Conservation (phyloP, 2,888 invertebrate genomes). For the Pharmacophagus antenor region DNA sequence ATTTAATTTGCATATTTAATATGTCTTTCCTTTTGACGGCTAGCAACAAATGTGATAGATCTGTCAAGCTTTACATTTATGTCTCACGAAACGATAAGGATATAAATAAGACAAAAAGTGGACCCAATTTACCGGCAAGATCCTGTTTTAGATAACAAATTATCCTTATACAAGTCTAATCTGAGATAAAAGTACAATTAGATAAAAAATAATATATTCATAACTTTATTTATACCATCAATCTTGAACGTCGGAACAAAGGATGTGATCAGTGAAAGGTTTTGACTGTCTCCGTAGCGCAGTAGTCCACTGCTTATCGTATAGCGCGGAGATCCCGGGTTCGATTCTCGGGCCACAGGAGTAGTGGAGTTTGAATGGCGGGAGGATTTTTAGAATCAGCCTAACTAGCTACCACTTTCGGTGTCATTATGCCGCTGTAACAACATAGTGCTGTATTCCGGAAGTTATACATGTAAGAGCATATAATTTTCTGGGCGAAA, state of each 20-base stretch:
- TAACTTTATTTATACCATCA: constrained; percentile 75
- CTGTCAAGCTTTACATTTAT: constrained; percentile 26
- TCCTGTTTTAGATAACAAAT: constrained; percentile 66
- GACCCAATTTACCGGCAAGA: constrained; percentile 59
- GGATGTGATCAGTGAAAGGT: constrained; percentile 37
- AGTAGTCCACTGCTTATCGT: no score
- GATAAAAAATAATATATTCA: constrained; percentile 73
- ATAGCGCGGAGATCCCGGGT: no score
- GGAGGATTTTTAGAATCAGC: no score
- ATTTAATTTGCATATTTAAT: constrained; percentile 15
- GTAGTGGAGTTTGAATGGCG: no score
- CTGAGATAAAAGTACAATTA: constrained; percentile 68
- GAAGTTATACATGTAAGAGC: no score
- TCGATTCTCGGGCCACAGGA: no score
- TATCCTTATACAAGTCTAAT: constrained; percentile 73
- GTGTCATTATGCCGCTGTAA: no score
- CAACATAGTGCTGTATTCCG: no score
- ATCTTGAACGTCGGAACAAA: constrained; percentile 65
- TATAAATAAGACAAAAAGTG: constrained; percentile 28
- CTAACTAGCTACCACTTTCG: no score
- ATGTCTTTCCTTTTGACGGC: background rate
- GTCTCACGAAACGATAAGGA: constrained; percentile 16
- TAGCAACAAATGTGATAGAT: background rate
- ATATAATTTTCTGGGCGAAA: no score
- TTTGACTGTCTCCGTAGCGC: no score